These are phyloP conservation scores for Globodera ellingtonae DNA, from an alignment of 1,140 invertebrate genomes.

Conservation along the genomic window DNA sequence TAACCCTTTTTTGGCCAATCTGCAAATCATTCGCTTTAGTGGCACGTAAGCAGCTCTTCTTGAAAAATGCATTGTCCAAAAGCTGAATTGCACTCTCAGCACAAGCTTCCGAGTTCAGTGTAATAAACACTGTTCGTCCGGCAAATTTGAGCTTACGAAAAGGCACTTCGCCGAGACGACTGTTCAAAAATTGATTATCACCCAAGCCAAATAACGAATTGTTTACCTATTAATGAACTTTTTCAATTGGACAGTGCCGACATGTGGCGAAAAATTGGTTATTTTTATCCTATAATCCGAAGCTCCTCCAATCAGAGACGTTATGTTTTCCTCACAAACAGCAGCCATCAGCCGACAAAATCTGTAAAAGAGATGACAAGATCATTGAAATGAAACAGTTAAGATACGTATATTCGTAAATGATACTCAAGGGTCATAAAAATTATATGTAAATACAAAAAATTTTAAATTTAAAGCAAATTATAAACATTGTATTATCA, in stretches of 20 bases:
- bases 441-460: not conserved
- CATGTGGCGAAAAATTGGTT: conserved; percentile 26
- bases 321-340: not conserved
- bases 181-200: conserved; percentile 6
- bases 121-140: conserved; percentile 11
- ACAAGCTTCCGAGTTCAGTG: not conserved
- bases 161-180: conserved; percentile 8
- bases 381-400: not conserved
- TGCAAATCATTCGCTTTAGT: conserved; percentile 12
- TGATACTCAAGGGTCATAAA: not conserved
- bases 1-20: not conserved
- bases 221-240: conserved; percentile 33
- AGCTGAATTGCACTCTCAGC: conserved; percentile 22
- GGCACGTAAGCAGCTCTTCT: conserved; percentile 14
- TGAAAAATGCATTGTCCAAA: conserved; percentile 26
- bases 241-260: conserved; percentile 22
- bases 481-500: not conserved
- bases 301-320: too few species aligned
- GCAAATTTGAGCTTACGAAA: conserved; percentile 24
- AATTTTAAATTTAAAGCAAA: not conserved
- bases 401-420: conserved; percentile 10
- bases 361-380: not conserved
- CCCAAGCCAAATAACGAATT: not conserved
- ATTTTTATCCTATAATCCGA: conserved; percentile 26
- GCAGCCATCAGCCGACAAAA: not conserved